Base-by-base conservation (phyloP, 2,113 vertebrate genomes). In the Camelus bactrianus region DNA sequence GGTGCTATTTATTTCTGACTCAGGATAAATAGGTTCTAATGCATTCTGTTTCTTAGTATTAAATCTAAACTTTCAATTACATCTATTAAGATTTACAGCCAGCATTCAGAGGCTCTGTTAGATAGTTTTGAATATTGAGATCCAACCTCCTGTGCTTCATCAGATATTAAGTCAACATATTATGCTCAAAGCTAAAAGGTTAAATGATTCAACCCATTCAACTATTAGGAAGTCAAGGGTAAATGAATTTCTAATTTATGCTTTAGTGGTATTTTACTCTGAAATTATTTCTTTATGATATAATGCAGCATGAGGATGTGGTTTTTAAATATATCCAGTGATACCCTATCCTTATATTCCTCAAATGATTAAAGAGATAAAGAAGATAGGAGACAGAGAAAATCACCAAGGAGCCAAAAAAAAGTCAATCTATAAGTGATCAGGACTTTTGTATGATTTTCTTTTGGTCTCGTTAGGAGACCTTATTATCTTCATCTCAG, bases 41-140 rank as follows among this genome's bases (percentile, higher is more conserved):
- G 14, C 0, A 65, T 52, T 94, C 84, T 4, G 30, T 91, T 88
- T 95, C 28, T 56, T 46, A 80, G 62, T 77, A 91, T 95, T 95
- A 89, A 76, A 95, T 89, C 5, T 86, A 82, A 91, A 81, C 30
- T 77, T 84, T 85, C 62, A 32, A 64, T 95, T 76, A 79, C 42
- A 52, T 89, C 35, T 91, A 24, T 81, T 65, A 95, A 89, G 10
- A 85, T 75, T 84, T 86, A 26, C 17, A 26, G 1, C 22, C 85
- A 77, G n/a, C 35, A 46, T 64, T 75, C 42, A 42, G 30, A 92
- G 6, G 10, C 42, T 91, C 58, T 93, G 19, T 60, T 58, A n/a
- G 2, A 54, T n/a, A 58, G 42, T 80, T 93, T 52, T 91, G 50
- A 81, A 88, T 86, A 72, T 46, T 60, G 26, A 91, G 20, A 46